Evolutionary conservation across 1,140 invertebrate species (phyloP).

Genomic region (Lineus longissimus): DNA sequence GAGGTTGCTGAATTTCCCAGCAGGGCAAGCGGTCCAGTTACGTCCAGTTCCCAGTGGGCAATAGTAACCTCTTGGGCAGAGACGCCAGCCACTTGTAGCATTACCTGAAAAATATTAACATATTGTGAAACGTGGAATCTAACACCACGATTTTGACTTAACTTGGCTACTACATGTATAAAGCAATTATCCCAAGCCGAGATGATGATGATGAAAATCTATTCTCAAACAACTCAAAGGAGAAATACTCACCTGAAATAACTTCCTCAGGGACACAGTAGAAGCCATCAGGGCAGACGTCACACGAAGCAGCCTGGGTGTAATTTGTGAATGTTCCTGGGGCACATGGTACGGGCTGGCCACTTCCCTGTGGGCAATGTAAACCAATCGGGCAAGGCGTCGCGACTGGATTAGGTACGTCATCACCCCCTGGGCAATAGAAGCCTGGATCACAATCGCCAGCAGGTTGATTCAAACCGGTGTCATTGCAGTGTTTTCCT

Average conservation of each 20-base stretch:
- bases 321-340: conserved; percentile 42
- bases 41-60: conserved; percentile 40
- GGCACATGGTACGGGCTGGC: conserved; percentile 34
- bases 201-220: background rate
- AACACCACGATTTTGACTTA: no score
- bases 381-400: conserved; percentile 44
- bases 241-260: conserved; percentile 28
- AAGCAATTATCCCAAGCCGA: no score
- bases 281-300: conserved; percentile 40
- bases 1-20: conserved; percentile 41
- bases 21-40: conserved; percentile 43
- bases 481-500: conserved; percentile 46
- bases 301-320: conserved; percentile 31
- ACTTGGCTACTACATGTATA: no score
- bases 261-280: conserved; percentile 50
- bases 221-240: background rate
- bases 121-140: no score
- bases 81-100: conserved; percentile 34
- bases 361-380: conserved; percentile 40
- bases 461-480: conserved; percentile 24
- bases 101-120: conserved; percentile 36
- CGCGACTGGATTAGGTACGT: conserved; percentile 34
- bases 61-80: conserved; percentile 45
- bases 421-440: conserved; percentile 42
- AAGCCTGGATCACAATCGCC: conserved; percentile 42